Evolutionary conservation across 2,797 vertebrate species (phyloP).

Genomic region (Sternarchorhynchus goeldii): DNA sequence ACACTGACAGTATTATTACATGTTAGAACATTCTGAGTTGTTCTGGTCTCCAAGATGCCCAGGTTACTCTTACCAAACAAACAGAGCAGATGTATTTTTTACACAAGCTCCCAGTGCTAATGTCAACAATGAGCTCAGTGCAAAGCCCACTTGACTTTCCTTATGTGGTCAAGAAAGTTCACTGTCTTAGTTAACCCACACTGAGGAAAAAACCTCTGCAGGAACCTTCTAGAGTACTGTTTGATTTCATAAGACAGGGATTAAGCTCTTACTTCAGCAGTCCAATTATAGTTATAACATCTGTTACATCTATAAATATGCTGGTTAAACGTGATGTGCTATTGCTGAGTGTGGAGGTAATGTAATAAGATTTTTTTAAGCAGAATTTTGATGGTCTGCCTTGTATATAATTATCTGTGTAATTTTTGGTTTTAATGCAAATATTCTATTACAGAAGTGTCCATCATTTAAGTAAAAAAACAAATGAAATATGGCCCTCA

Average conservation of each 20-base stretch:
- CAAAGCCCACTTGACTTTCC: slow-evolving; percentile 38
- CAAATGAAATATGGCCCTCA: too few species aligned
- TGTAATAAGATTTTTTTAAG: too few species aligned
- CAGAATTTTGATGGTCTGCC: too few species aligned
- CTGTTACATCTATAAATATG: neutral
- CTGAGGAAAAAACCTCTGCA: slow-evolving; percentile 29
- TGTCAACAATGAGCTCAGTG: slow-evolving; percentile 22
- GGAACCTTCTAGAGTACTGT: slow-evolving; percentile 39
- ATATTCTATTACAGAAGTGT: too few species aligned
- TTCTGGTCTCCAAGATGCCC: slow-evolving; percentile 30
- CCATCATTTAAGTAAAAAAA: too few species aligned
- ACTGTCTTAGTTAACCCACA: slow-evolving; percentile 46
- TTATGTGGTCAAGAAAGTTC: slow-evolving; percentile 54
- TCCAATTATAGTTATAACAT: neutral
- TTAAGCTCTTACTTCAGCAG: slow-evolving; percentile 1
- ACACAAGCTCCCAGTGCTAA: slow-evolving; percentile 22
- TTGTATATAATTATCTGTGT: too few species aligned
- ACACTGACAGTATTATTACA: slow-evolving; percentile 1
- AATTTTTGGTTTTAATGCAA: too few species aligned
- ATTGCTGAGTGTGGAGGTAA: too few species aligned
- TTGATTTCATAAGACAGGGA: slow-evolving; percentile 24
- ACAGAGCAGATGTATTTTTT: slow-evolving; percentile 23
- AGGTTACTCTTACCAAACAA: slow-evolving; percentile 21
- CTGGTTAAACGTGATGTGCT: too few species aligned
- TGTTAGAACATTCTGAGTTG: slow-evolving; percentile 32